Conservation (phyloP, 37 sponge, comb jelly and placozoan genomes). For the Eunapius fragilis region DNA sequence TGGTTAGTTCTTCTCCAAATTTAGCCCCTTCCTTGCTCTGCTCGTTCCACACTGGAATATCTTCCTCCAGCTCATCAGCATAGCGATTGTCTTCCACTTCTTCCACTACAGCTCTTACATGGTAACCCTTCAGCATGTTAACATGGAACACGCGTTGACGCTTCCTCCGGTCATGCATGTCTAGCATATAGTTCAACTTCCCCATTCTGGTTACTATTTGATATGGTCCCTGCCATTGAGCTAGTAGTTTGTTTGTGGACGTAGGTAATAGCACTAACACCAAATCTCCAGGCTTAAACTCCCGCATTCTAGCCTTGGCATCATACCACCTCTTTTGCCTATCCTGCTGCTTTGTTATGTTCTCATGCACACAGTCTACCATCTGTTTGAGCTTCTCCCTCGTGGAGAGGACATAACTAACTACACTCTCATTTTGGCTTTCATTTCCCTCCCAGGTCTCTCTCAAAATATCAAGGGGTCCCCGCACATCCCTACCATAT, state of each 20-base stretch:
- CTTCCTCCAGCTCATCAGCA: no score
- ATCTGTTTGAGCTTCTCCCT: slow-evolving; percentile 19
- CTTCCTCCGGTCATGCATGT: slow-evolving; percentile 21
- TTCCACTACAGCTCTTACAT: neutral
- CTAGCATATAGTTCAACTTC: slow-evolving; percentile 4
- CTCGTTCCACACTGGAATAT: no score
- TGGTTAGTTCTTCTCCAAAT: no score
- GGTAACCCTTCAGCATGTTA: slow-evolving; percentile 31
- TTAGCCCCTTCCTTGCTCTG: no score
- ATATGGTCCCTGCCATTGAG: no score
- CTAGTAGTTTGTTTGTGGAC: slow-evolving; percentile 17
- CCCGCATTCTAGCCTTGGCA: neutral
- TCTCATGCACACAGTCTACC: no score
- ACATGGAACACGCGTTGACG: no score
- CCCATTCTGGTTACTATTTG: slow-evolving; percentile 9
- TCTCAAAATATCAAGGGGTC: no score
- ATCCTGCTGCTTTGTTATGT: slow-evolving; percentile 18
- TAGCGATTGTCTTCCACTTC: no score
- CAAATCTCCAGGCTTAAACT: slow-evolving; percentile 13
- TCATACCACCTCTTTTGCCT: slow-evolving; percentile 38
- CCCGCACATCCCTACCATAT: no score
- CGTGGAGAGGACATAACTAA: slow-evolving; percentile 8
- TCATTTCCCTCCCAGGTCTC: no score
- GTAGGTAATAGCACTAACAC: slow-evolving; percentile 20
- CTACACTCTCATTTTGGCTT: slow-evolving; percentile 1